Percentiles rank a stretch among this genome's conserved stretches.
These are phyloP conservation scores for Pogonocherus hispidulus DNA, from an alignment of 2,888 invertebrate genomes.

Conservation along the genomic window DNA sequence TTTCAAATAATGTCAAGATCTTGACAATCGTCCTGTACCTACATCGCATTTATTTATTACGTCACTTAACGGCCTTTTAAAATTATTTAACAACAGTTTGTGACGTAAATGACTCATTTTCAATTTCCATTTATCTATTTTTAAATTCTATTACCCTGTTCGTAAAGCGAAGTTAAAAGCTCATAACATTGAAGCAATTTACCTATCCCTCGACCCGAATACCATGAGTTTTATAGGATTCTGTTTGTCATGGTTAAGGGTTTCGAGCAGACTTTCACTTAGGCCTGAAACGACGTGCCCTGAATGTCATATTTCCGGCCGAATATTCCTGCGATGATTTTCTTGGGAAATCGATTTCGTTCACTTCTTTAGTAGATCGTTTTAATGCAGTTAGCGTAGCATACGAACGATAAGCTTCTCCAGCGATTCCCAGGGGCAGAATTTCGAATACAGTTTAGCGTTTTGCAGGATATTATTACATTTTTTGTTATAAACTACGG, in stretches of 20 bases:
- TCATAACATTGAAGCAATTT: background rate
- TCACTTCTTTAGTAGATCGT: background rate
- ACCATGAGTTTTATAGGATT: constrained; percentile 3
- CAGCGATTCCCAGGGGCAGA: too few species aligned
- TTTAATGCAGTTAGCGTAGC: too few species aligned
- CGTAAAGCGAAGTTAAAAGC: background rate
- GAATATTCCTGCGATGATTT: background rate
- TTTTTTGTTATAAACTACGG: too few species aligned
- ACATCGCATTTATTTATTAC: too few species aligned
- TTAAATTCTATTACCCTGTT: background rate
- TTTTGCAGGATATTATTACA: too few species aligned
- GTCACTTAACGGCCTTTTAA: too few species aligned
- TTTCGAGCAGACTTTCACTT: constrained; percentile 5
- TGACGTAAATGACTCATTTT: background rate
- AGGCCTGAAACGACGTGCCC: background rate
- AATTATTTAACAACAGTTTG: background rate
- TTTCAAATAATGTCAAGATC: too few species aligned
- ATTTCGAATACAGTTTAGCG: too few species aligned
- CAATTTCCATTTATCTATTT: background rate
- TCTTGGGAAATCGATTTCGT: background rate
- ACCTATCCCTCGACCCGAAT: constrained; percentile 1
- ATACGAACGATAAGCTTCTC: too few species aligned
- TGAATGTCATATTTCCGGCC: background rate
- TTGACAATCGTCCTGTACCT: too few species aligned
- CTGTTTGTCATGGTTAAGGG: constrained; percentile 3